Base-by-base conservation (phyloP, 2,888 invertebrate genomes). In the Hirtodrosophila alboralis region DNA sequence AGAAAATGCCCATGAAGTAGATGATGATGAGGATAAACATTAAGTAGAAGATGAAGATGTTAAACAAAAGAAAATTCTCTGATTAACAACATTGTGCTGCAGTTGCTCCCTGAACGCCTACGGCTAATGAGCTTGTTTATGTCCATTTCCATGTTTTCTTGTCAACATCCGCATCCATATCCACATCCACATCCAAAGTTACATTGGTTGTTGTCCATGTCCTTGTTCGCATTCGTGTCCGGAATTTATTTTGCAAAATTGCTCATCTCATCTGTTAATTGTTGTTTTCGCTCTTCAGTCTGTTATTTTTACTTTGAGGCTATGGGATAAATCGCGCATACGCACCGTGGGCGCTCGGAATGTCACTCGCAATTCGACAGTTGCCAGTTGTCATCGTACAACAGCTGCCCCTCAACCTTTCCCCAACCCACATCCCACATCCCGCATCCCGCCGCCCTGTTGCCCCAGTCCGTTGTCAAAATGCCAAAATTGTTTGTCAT, bases 401-500 rank as follows among this genome's bases (percentile, higher is more conserved):
- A 23, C 16, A 13, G 44, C 5, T 45, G 23, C 18, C 13, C 13
- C 6, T 1, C 4, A 9, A 1, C 0, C 4, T n/a, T n/a, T 23
- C 4, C 1, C 0, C 0, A 1, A 10, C 48, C 12, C 2, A 18
- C 3, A 2, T 18, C 18, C 18, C 18, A 4, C 18, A 3, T 2
- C 18, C 21, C 13, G 4, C 33, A 23, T 6, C 5, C 41, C 21
- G 18, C 9, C 10, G 21, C 49, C 8, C 14, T 12, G 4, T 16
- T 0, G 0, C n/a, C 27, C 14, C 21, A 26, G 48, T 28, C 13
- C 26, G 62, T 66, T 83, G 86, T 70, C 79, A 80, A 79, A 75
- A 75, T 80, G 84, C 86, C 79, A 85, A 83, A 79, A 75, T 73
- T 85, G 73, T 80, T 80, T 85, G 84, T 83, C 79, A 80, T 85